Evolutionary conservation across 2,113 vertebrate genomes (phyloP), one percentile per base, ranked within the genome.

Genomic region (Phyllostomus hastatus): DNA sequence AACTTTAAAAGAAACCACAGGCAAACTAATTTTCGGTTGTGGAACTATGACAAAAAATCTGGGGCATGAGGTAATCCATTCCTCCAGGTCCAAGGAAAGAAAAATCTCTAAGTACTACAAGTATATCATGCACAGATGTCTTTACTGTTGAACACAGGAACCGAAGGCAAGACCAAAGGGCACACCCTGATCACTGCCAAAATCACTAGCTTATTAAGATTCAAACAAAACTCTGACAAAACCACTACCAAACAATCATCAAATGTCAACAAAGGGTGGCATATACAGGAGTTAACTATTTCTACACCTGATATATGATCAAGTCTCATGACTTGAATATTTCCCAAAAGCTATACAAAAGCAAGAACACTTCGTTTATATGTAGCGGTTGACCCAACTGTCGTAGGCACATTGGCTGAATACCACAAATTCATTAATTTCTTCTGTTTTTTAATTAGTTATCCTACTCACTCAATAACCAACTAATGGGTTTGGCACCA

Each of bases 311-410:
- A 46, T 0, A 41, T 0, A 31, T 24, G 48, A 95, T 54, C 43
- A 41, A 91, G 75, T 95, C n/a, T 96, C 52, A 15, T 0, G 85
- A 46, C 84, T 38, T 79, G 4, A 70, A 48, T 33, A 2, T 59
- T 7, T 67, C 90, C 92, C 38, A 50, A 1, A 7, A 7, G 79
- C 72, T 26, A 64, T 1, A 17, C 22, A 88, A 69, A 88, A 57
- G 31, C 17, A 0, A 76, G 73, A 92, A 95, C 57, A 59, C 72
- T 96, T 92, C 78, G 88, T 96, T 95, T 85, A 79, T 69, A 24
- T 11, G 26, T 2, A 73, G 64, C 64, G 0, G 67, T 96, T 98
- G 97, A 98, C 97, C 98, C 97, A 97, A 97, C 93, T 91, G 88
- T 96, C 87, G 54, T 87, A 48, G 28, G 86, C 0, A 95, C 95